Conservation (phyloP, 2,113 vertebrate species). For the Hippocampus abdominalis region DNA sequence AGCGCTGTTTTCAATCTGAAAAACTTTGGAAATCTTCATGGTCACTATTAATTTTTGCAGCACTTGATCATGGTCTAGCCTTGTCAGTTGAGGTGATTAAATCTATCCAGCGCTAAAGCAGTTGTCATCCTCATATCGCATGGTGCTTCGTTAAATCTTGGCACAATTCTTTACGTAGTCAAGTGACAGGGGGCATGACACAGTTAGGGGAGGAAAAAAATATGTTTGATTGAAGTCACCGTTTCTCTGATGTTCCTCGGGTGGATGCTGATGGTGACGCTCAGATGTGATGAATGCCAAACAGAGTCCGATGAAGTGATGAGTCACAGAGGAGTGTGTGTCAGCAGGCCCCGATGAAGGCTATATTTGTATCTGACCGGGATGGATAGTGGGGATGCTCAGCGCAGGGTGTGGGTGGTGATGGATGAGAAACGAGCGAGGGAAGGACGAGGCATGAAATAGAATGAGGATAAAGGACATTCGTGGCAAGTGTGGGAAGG, state of each 20-base stretch:
- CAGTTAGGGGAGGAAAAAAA: conserved; percentile 15
- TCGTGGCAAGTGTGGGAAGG: conserved; percentile 41
- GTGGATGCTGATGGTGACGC: conserved; percentile 34
- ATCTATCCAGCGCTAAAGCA: conserved; percentile 22
- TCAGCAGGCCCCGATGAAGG: conserved; percentile 42
- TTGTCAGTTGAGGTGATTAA: conserved; percentile 12
- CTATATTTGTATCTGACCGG: conserved; percentile 44
- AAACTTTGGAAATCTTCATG: not conserved
- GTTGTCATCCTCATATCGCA: conserved; percentile 27
- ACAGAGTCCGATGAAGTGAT: conserved; percentile 54
- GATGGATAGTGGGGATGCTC: conserved; percentile 16
- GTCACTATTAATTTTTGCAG: conserved; percentile 1
- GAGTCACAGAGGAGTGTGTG: conserved; percentile 60
- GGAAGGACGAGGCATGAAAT: conserved; percentile 72
- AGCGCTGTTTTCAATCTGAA: conserved; percentile 9
- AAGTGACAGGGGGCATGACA: conserved; percentile 27
- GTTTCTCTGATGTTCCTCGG: conserved; percentile 18
- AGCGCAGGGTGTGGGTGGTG: conserved; percentile 39
- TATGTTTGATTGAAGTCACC: conserved; percentile 16
- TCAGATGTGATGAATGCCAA: conserved; percentile 49
- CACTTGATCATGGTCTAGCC: conserved; percentile 18
- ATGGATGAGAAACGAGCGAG: conserved; percentile 63
- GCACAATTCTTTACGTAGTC: conserved; percentile 12
- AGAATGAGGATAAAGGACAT: conserved; percentile 72
- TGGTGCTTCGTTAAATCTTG: conserved; percentile 19